Base-by-base conservation (phyloP, 2,113 vertebrate species). In the Cavia porcellus region DNA sequence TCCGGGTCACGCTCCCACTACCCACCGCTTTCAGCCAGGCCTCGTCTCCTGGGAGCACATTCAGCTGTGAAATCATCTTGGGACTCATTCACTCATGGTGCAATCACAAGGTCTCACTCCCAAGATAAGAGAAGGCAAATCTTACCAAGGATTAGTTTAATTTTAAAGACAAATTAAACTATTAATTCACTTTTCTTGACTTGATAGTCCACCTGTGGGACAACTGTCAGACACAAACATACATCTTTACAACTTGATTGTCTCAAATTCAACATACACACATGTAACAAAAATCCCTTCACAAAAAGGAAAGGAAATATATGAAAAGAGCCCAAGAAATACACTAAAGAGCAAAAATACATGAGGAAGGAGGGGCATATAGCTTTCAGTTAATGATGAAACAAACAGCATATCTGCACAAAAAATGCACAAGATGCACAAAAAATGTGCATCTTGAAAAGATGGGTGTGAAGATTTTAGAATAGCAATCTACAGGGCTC, bases 281-380 rank as follows among this genome's bases (percentile, higher is more conserved):
- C 96, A 86, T 72, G 42, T 11, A 72, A 72, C 8, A 72, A 72
- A 72, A 42, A 22, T 42, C 24, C 28, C 61, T 62, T 62, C 70
- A 72, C 20, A n/a, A n/a, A 72, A 72, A 72, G n/a, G 70, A 72
- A 38, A 72, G 70, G 70, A 70, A 70, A 70, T 42, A 22, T 24
- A 72, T 42, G 70, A 24, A 72, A 42, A 72, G 19, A 24, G 8
- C 20, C n/a, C n/a, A 42, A 98, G 97, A 98, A 98, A 98, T 97
- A 98, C 94, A 97, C 97, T 96, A 97, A 64, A 96, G 97, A 98
- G 97, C 95, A 92, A 93, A 95, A 95, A 94, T 57, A 95, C 14
- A 32, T 55, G 92, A 68, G 93, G 77, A 72, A 72, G 19, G 17
- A 42, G n/a, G n/a, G n/a, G 24, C 9, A 72, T 42, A 72, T 24